Evolutionary conservation across 2,113 vertebrate species (phyloP), one percentile per base, ranked within the genome.

Genomic region (Hystrix brachyura): DNA sequence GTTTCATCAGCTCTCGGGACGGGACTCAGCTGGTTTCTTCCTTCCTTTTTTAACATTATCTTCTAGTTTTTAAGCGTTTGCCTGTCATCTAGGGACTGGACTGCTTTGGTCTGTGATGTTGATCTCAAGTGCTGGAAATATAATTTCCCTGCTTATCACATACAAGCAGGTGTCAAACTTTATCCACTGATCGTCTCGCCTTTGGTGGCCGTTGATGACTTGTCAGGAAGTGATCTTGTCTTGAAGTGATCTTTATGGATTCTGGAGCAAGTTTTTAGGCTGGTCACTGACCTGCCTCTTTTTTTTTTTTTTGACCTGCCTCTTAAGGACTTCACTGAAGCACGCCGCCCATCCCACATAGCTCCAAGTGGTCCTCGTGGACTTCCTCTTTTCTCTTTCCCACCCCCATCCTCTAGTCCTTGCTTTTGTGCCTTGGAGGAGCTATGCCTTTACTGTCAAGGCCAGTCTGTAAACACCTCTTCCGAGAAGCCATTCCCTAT

Each of bases 121-220:
- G 97, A 81, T 94, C 95, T 96, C 86, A 1, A 5, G 67, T 93
- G 92, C 97, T 94, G 92, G 84, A 59, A 76, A 78, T 89, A 53
- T 67, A 96, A 97, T 94, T 97, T 60, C 93, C 96, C 76, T 86
- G 57, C 85, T 93, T 94, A 96, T 95, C 86, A 94, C 90, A 94
- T 95, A 97, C 96, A 89, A 91, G 95, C 94, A 96, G 96, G 38
- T 27, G 89, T 43, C 97, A 94, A 69, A 93, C 91, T 94, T 97
- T 92, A 96, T 96, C 81, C 98, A 84, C 51, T 9, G n/a, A 81
- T 91, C 7, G 23, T 71, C 91, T 74, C 90, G 87, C 82, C 27
- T 15, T 83, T 6, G 0, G 25, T 13, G 88, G 85, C 81, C 60
- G 97, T 57, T 94, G 69, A 96, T 94, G 62, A 87, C 34, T 84